Evolutionary conservation across 2,797 vertebrate species (phyloP).

Genomic region (Chaenodraco wilsoni): DNA sequence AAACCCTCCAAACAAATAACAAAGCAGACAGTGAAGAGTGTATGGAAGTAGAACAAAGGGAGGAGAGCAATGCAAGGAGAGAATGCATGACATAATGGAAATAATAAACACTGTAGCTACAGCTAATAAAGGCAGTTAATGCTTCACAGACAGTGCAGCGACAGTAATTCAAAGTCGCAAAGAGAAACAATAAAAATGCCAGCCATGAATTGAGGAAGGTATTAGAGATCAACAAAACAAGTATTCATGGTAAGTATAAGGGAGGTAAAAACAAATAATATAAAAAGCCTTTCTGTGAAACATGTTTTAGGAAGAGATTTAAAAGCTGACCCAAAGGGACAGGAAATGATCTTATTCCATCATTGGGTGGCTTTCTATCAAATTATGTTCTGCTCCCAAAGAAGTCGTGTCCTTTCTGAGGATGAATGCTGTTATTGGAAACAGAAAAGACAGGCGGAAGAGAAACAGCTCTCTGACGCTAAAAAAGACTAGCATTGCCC

Average conservation of each 20-base stretch:
- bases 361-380: conserved; percentile 59
- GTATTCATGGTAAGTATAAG: conserved; percentile 41
- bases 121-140: conserved; percentile 58
- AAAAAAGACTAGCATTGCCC: conserved; percentile 58
- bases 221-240: conserved; percentile 52
- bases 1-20: conserved; percentile 80
- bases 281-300: conserved; percentile 33
- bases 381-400: conserved; percentile 56
- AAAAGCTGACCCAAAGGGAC: conserved; percentile 55
- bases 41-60: conserved; percentile 65
- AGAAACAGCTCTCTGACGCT: conserved; percentile 50
- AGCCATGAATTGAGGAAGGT: conserved; percentile 28
- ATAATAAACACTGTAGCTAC: conserved; percentile 57
- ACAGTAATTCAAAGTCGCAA: conserved; percentile 55
- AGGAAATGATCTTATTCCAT: conserved; percentile 61
- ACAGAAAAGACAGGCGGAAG: conserved; percentile 58
- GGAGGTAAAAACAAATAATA: conserved; percentile 48
- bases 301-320: conserved; percentile 43
- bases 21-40: conserved; percentile 70
- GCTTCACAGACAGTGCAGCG: conserved; percentile 40
- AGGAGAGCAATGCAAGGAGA: conserved; percentile 53
- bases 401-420: conserved; percentile 44
- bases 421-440: conserved; percentile 59
- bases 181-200: conserved; percentile 43
- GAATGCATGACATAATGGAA: conserved; percentile 60